Base-by-base conservation (phyloP, 2,888 invertebrate species). In the Erynnis tages region DNA sequence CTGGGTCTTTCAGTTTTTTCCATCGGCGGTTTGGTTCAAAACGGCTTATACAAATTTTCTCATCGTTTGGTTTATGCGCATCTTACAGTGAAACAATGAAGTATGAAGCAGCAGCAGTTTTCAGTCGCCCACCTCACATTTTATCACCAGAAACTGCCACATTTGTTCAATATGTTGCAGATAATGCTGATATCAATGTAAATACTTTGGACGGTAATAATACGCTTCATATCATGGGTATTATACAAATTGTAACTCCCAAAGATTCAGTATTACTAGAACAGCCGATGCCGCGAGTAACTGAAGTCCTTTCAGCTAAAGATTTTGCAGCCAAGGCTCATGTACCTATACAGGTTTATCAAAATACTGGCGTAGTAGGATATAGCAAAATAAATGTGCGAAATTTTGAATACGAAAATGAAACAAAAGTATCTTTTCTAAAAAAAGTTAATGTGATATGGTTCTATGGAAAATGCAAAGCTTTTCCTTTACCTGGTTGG, bases 391-490 rank as follows among this genome's bases (percentile, higher is more conserved):
- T 65, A 54, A 47, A 61, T 60, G 62, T 60, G 34, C 55, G 62
- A 64, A 60, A 68, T 58, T 38, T 66, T 29, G 29, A n/a, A 45
- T 55, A 63, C 61, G 60, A 65, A 32, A 6, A 11, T 57, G 57
- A 52, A 55, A 53, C 38, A 57, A 4, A 30, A 30, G 58, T 55
- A 66, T 54, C 57, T 19, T 55, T 56, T 29, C 41, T 54, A 53
- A 54, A 56, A 58, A 55, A 43, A 41, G 8, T 43, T 21, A 52
- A 56, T 50, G 55, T 25, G 55, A 52, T 66, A 54, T 69, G 68
- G 67, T 59, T 68, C 55, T 68, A 65, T 35, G 67, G 63, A 50
- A 70, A 70, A 58, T 68, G 63, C 64, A 62, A 54, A 45, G 57
- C 66, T 57, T 10, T 57, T 57, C 47, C 59, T 49, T 66, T 71